Conservation (phyloP, 2,797 vertebrate species). For the Ceryle rudis region DNA sequence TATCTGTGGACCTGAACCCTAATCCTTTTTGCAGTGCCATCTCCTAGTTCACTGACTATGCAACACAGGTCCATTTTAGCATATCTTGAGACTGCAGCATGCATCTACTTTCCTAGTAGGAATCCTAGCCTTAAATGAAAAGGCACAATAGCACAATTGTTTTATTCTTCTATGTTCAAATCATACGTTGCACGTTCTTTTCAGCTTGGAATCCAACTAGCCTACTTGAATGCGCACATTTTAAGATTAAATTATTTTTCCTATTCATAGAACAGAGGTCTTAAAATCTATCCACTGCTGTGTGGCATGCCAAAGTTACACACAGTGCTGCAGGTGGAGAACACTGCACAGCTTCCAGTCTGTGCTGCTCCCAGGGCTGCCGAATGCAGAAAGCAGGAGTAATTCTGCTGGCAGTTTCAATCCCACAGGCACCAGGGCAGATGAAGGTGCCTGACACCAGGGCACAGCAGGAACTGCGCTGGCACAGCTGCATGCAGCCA, state of each 20-base stretch:
- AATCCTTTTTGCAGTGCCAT: neutral
- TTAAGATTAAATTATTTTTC: neutral
- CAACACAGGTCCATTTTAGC: neutral
- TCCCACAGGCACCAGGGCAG: rapidly evolving
- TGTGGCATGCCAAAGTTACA: neutral
- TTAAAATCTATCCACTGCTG: neutral
- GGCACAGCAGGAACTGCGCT: neutral
- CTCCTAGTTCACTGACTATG: neutral
- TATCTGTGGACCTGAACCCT: neutral
- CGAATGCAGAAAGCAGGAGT: rapidly evolving
- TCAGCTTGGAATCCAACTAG: neutral
- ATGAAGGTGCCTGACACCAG: neutral
- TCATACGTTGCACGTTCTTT: neutral
- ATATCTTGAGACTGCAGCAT: neutral
- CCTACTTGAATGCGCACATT: neutral
- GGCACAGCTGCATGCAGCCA: neutral
- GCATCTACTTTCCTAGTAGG: neutral
- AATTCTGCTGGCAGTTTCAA: neutral
- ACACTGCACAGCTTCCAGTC: neutral
- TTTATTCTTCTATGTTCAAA: neutral
- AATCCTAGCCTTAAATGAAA: neutral
- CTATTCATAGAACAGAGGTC: neutral
- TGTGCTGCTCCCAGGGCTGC: neutral
- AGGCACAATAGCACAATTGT: neutral
- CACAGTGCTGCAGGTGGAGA: neutral